A percentile compares a stretch with the other conserved stretches of the same genome.
Evolutionary conservation across 2,888 invertebrate species (phyloP).

Genomic region (Ophioninae sp.): DNA sequence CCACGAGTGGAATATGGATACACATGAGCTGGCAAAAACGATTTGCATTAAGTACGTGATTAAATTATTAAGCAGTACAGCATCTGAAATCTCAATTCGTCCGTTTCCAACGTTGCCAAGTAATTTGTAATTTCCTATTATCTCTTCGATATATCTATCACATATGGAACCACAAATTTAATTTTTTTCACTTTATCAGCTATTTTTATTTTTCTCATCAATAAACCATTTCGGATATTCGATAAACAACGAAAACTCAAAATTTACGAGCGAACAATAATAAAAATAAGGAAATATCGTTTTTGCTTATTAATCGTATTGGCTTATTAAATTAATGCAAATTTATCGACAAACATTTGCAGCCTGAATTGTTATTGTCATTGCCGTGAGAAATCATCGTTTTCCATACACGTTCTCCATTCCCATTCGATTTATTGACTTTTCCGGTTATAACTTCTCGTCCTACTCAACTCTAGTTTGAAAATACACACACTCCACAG

Average conservation of each 20-base stretch:
- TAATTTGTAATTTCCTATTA: neutral
- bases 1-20: neutral
- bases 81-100: neutral
- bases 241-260: neutral
- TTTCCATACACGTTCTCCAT: neutral
- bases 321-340: too few relatives aligned
- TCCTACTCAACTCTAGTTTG: neutral
- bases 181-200: neutral
- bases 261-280: neutral
- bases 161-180: too few relatives aligned
- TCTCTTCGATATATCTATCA: neutral
- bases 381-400: neutral
- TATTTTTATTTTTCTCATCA: neutral
- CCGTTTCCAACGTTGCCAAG: neutral
- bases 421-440: neutral
- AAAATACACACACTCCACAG: neutral
- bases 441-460: neutral
- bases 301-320: neutral
- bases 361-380: neutral
- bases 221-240: neutral
- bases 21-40: neutral
- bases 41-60: neutral
- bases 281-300: conserved; percentile 1
- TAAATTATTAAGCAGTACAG: neutral
- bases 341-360: neutral